Evolutionary conservation across 2,113 vertebrate species (phyloP).

Genomic region (Chamaetylas fuelleborni): DNA sequence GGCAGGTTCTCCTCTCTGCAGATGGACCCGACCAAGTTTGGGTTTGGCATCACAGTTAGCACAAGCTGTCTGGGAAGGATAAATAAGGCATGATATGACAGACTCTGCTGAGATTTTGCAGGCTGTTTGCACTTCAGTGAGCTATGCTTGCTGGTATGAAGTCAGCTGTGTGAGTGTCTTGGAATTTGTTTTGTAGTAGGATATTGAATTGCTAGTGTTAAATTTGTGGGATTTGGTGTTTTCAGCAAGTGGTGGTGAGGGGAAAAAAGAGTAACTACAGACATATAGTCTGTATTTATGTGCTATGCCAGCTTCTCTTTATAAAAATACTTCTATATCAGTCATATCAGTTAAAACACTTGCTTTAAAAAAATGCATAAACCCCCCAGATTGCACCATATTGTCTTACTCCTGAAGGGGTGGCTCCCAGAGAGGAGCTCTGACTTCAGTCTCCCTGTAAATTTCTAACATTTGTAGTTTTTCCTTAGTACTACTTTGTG

Average conservation of each 20-base stretch:
- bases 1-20: background rate
- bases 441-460: background rate
- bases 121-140: background rate
- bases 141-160: background rate
- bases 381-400: rapidly evolving
- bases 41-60: background rate
- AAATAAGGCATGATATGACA: background rate
- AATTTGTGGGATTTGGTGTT: background rate
- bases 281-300: background rate
- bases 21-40: background rate
- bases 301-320: background rate
- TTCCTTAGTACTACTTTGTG: background rate
- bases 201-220: background rate
- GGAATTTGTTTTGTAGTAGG: background rate
- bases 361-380: background rate
- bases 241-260: background rate
- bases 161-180: background rate
- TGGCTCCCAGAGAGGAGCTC: background rate
- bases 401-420: background rate
- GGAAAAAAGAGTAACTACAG: background rate
- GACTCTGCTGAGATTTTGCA: background rate
- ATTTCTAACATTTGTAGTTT: background rate
- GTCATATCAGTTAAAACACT: background rate
- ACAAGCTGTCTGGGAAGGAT: background rate
- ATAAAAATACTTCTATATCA: background rate